Evolutionary conservation across 2,113 vertebrate genomes (phyloP), one percentile per base, ranked within the genome.

Genomic region (Cochlearius cochlearius): DNA sequence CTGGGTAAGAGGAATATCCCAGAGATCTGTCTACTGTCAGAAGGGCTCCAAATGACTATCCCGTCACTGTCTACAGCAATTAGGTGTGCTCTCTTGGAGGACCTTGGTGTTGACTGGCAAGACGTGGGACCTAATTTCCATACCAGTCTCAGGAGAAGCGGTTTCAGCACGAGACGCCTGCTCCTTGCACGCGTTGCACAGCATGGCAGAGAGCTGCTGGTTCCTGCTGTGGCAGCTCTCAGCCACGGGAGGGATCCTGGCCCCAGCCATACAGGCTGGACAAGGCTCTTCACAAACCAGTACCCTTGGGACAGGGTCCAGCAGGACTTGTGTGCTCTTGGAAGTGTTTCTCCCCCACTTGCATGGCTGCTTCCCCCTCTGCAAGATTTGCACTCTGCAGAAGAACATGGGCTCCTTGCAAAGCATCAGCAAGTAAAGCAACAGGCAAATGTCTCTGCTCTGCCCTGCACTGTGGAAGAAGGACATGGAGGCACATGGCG

Each of bases 221-320:
- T 12, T 82, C 59, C 88, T 97, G 95, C 95, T 88, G 76, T 95
- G 91, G 62, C 83, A 84, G 60, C 79, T 75, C 60, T 56, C 83
- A 92, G 86, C 76, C 96, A 91, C 17, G 18, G 94, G 86, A 95
- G 94, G 86, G 92, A 96, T 91, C 80, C 55, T 87, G 62, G 26
- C 43, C 52, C 19, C 76, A 89, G 72, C 52, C 14, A 4, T 30
- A 49, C 47, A 47, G 23, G 25, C 52, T 38, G 53, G 39, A 45
- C 36, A 39, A 69, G 17, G 19, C 30, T 32, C 53, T 92, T 56
- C 69, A 56, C 10, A 27, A 63, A 17, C 23, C 45, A 21, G 3
- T 5, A 13, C 41, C 45, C 36, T 26, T 75, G 45, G 34, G 39
- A 86, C 8, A 32, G 25, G 29, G 13, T 59, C 73, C 39, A 39